These are phyloP conservation scores for Sialia sialis DNA, from an alignment of 2,113 vertebrate species.

Conservation along the genomic window DNA sequence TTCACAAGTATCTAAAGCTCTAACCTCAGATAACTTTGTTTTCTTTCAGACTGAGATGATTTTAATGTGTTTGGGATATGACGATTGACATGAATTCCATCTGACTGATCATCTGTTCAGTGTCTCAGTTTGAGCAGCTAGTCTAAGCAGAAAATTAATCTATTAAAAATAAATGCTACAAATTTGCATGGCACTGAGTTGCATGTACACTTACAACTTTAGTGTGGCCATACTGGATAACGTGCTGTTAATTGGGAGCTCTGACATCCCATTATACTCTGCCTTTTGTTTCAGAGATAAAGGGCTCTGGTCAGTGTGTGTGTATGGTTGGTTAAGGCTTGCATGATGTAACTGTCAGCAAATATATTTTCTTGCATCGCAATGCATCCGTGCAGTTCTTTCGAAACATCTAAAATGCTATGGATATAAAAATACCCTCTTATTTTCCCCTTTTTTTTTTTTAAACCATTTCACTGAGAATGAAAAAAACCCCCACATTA, in stretches of 20 bases:
- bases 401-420: background rate
- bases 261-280: background rate
- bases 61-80: background rate
- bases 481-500: fast-evolving
- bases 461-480: background rate
- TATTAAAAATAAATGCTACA: background rate
- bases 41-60: background rate
- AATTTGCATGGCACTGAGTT: background rate
- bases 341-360: background rate
- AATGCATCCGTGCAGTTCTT: background rate
- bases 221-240: background rate
- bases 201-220: background rate
- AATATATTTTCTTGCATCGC: background rate
- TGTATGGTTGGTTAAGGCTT: background rate
- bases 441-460: background rate
- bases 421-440: background rate
- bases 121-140: background rate
- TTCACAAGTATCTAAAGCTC: background rate
- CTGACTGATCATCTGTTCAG: background rate
- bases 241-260: background rate
- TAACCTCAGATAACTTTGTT: background rate
- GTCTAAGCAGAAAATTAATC: background rate
- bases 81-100: background rate
- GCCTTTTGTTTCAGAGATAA: background rate
- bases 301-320: background rate